Evolutionary conservation across 2,797 vertebrate species (phyloP), one percentile per base, ranked within the genome.

Genomic region (Coregonus ussuriensis): DNA sequence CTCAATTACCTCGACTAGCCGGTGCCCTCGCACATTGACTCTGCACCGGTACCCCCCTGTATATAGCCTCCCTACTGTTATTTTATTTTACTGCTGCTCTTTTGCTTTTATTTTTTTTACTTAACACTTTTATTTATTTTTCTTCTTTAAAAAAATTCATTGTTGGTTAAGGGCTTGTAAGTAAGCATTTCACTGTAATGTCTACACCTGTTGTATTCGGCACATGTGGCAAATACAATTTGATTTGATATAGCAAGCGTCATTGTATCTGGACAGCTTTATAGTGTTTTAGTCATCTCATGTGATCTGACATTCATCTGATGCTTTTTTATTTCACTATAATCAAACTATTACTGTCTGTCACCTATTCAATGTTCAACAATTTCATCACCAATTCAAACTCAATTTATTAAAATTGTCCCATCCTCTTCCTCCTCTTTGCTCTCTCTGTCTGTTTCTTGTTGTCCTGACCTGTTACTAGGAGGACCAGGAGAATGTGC

Each of bases 401-500:
- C 13, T 35, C 9, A 4, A 59, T 59, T 59, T 59, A 59, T 33
- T 15, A 0, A 15, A 14, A 66, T 31, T 67, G 4, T 67, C 13
- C 31, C 65, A 3, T 1, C 14, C 14, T 67, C 65, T 14, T 65
- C 62, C 11, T 18, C 15, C 9, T 62, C 47, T 68, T 6, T 69
- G 16, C 21, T 16, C 37, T 21, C 11, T 41, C n/a, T 53, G 1
- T 41, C 51, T 63, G 53, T 54, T 25, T 29, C 15, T 31, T 69
- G n/a, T 52, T 62, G 37, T 51, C 56, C 54, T 54, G 68, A 54
- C 62, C 35, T 33, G 2, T 54, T 7, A 37, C 7, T 74, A 99
- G 98, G 98, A 98, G 18, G 97, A 98, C 69, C 97, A 94, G 79
- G 97, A 99, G 88, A 96, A 98, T 0, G 96, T 99, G 29, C 96